Base-by-base conservation (phyloP, 2,888 invertebrate species). In the Himalopsyche japonica region DNA sequence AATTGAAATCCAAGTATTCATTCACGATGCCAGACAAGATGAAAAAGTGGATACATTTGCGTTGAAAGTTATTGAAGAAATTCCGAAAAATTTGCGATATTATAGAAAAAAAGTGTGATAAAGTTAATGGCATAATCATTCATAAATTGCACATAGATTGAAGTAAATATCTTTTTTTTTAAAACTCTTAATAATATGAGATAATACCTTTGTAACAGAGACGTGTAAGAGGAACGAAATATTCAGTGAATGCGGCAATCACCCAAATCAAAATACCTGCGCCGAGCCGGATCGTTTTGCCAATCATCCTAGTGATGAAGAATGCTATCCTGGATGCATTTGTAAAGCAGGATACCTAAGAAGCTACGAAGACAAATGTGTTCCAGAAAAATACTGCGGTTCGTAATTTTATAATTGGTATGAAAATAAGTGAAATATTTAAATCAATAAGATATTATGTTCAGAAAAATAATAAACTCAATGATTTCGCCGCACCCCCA, bases 311-410 rank as follows among this genome's bases (percentile, higher is more conserved):
- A 76, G 37, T 48, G n/a, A 47, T 5, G 79, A 83, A 12, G 83
- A 82, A 2, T 86, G 86, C 77, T 85, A 85, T 64, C 85, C 86
- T 24, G 86, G 86, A 24, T 86, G 86, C 37, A 83, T 85, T 43
- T 86, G 86, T 27, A 24, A 37, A 6, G 8, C 27, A 8, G 85
- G 85, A 27, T 86, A 64, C 76, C 77, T 86, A 37, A 84, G 57
- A 47, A 80, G 85, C 27, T 12, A 43, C 15, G 32, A 43, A 37
- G 85, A 83, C 20, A 32, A 34, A 20, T 86, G 86, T 30, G 82
- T 84, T 1, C 81, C 79, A 32, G 57, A 82, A 79, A 30, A 24
- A 12, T 15, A 43, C 20, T 86, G 86, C 37, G 24, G 86, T 86
- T 80, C 64, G 86, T 79, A 43, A 10, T 20, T 78, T n/a, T n/a